Evolutionary conservation across 2,888 invertebrate species (phyloP), one percentile per base, ranked within the genome.

Genomic region (Meteorus colon): DNA sequence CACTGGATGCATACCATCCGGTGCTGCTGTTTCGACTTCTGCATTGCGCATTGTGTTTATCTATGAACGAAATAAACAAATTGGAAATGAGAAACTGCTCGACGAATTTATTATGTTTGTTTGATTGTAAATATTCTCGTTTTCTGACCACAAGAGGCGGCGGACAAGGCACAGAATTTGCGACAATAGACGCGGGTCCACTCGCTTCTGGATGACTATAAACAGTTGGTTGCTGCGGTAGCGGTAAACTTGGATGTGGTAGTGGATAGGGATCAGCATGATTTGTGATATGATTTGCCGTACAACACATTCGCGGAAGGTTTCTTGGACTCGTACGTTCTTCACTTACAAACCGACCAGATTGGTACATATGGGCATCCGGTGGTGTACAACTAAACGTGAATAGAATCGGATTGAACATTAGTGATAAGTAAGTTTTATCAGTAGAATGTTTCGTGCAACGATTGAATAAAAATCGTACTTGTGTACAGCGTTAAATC

Each of bases 21-120:
- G 82, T 72, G 83, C 82, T 78, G 87, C 80, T 55, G 90, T 90
- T 29, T 89, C 75, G 5, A 70, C 27, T 66, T 55, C 89, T 85
- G 90, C 90, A 89, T 91, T 90, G 48, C 89, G 90, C 71, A 92
- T 90, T 0, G 91, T 90, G 82, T 91, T 91, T 80, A 91, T 87
- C 88, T 92, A 90, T 91, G 90, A 80, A 0, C 67, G 74, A 67
- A 67, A 37, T 27, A 62, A 55, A 70, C 62, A 55, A 48, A 75
- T 65, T 12, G 4, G 0, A 12, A 41, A 41, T 8, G 4, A 34
- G 12, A 41, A 8, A 41, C 1, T 41, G 2, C 8, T 12, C 8
- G 8, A 8, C 1, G 8, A 41, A 41, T 41, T 41, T 12, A 6
- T 0, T 41, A 12, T 41, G 2, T 41, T 41, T 41, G 6, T 41